These are phyloP conservation scores for Amblyjoppa proteus DNA, from an alignment of 2,888 invertebrate genomes.

Conservation along the genomic window DNA sequence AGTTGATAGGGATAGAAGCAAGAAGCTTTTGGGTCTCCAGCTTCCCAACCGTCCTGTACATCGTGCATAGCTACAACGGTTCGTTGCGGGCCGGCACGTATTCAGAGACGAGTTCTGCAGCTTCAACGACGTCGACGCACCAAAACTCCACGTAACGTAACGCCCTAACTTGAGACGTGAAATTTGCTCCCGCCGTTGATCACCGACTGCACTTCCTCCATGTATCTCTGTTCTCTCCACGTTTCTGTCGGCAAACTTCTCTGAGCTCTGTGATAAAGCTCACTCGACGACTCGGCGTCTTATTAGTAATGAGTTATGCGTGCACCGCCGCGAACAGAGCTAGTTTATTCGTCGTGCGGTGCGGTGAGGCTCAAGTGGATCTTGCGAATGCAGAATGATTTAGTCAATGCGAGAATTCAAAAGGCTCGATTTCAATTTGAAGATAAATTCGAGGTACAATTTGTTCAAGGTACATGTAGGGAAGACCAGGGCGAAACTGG, in stretches of 20 bases:
- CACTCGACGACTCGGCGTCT: constrained; percentile 12
- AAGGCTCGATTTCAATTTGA: not conserved
- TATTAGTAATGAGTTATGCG: constrained; percentile 22
- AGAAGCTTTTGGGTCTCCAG: constrained; percentile 15
- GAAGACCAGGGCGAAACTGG: not conserved
- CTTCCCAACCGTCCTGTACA: not conserved
- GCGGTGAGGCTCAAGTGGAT: not conserved
- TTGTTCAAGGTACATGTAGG: no score
- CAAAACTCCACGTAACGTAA: constrained; percentile 38
- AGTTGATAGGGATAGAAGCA: not conserved
- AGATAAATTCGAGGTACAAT: not conserved
- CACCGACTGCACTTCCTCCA: not conserved
- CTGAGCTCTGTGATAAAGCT: not conserved
- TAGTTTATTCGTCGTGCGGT: not conserved
- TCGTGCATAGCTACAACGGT: not conserved
- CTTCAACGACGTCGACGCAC: not conserved
- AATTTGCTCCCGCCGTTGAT: constrained; percentile 22
- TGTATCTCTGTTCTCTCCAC: not conserved
- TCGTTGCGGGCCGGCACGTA: constrained; percentile 8
- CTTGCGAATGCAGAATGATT: not conserved
- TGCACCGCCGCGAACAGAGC: not conserved
- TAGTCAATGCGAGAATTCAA: not conserved
- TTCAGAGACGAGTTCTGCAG: not conserved
- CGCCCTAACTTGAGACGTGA: not conserved
- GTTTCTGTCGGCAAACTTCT: constrained; percentile 9